phyloP scores from a whole-genome alignment of 2,888 invertebrate species.

The Nysson spinosus region DNA sequence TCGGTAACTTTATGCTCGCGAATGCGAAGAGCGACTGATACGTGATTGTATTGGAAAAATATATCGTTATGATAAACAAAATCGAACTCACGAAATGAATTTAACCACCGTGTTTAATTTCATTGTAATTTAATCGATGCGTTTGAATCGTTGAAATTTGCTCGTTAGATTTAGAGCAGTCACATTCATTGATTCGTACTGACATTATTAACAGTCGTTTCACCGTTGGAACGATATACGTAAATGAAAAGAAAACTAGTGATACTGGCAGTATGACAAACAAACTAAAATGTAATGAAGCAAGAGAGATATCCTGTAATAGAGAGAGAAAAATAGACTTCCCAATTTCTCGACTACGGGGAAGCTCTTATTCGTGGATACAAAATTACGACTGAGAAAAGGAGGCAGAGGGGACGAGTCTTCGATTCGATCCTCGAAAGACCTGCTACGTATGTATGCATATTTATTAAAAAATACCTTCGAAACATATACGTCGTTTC shows the following conservation, averaged over 20 bases:
- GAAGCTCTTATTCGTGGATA: constrained; percentile 37
- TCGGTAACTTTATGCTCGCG: too few species aligned
- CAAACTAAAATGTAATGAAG: constrained; percentile 1
- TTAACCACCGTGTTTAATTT: too few species aligned
- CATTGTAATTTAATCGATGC: too few species aligned
- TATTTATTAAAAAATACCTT: neutral
- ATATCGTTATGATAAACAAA: too few species aligned
- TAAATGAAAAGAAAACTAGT: neutral
- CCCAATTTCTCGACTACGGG: constrained; percentile 13
- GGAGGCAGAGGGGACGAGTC: constrained; percentile 15
- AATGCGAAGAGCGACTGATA: too few species aligned
- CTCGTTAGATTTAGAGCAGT: too few species aligned
- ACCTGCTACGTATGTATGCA: neutral
- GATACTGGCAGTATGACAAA: neutral
- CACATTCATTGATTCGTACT: too few species aligned
- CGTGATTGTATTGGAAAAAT: too few species aligned
- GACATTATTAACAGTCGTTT: too few species aligned
- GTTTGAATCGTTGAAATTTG: too few species aligned
- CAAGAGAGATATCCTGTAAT: constrained; percentile 17
- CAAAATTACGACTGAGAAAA: constrained; percentile 39
- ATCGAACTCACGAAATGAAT: too few species aligned
- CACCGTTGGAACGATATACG: constrained; percentile 1
- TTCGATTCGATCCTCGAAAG: constrained; percentile 27
- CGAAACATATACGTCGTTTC: constrained; percentile 6
- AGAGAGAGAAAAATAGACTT: constrained; percentile 24